Evolutionary conservation across 2,888 invertebrate species (phyloP).

Genomic region (Cepaea hortensis): DNA sequence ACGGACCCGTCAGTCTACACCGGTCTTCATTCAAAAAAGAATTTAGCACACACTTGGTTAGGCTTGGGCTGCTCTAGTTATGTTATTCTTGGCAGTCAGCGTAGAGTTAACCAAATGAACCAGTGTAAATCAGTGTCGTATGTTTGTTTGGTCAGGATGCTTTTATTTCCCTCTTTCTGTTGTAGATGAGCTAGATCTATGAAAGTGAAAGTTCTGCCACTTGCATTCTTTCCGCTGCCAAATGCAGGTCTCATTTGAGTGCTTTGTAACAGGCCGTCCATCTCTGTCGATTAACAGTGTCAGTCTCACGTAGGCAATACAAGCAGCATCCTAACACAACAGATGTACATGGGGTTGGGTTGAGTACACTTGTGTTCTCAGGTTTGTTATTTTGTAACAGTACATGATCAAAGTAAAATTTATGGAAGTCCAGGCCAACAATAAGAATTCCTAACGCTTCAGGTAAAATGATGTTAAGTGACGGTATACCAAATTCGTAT

Average conservation of each 20-base stretch:
- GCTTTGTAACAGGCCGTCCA: constrained; percentile 88
- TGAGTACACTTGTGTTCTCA: constrained; percentile 96
- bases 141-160: background rate
- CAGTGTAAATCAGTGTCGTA: constrained; percentile 18
- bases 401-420: constrained; percentile 99
- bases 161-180: constrained; percentile 36
- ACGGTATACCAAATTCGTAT: constrained; percentile 99
- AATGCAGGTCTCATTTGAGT: constrained; percentile 98
- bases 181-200: constrained; percentile 83
- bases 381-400: constrained; percentile 93
- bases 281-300: constrained; percentile 93
- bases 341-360: constrained; percentile 99
- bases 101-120: constrained; percentile 23
- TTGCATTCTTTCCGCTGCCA: constrained; percentile 99
- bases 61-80: constrained; percentile 28
- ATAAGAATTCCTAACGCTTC: constrained; percentile 98
- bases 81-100: constrained; percentile 36
- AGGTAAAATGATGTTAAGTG: constrained; percentile 98
- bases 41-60: background rate
- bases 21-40: background rate
- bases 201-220: constrained; percentile 99
- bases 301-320: constrained; percentile 97
- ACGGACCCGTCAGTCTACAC: too few relatives aligned
- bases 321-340: constrained; percentile 98
- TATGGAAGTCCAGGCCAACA: constrained; percentile 99